Evolutionary conservation across 64 coral and sea anemone genomes (phyloP).

Genomic region (Acropora yongei): DNA sequence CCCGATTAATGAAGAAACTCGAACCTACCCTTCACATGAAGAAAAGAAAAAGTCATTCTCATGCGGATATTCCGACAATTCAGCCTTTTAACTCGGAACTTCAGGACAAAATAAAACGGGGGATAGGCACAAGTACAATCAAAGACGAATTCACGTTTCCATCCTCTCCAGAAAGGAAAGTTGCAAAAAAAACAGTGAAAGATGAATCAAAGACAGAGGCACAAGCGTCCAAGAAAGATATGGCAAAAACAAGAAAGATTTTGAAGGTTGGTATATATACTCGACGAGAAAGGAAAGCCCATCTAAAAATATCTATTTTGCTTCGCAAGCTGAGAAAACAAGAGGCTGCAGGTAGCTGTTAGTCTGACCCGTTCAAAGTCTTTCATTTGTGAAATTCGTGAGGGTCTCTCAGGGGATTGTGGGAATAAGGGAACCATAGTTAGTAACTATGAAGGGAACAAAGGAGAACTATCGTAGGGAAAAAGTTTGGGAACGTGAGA

Average conservation of each 20-base stretch:
- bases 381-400: too few relatives aligned
- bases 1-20: constrained; percentile 38
- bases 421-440: too few relatives aligned
- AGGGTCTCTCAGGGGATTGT: too few relatives aligned
- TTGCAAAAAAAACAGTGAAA: neutral
- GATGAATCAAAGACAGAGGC: neutral
- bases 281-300: neutral
- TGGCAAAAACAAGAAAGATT: neutral
- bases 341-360: too few relatives aligned
- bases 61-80: neutral
- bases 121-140: neutral
- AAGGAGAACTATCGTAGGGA: too few relatives aligned
- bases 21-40: constrained; percentile 9
- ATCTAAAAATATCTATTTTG: neutral
- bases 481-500: too few relatives aligned
- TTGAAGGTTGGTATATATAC: neutral
- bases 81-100: neutral
- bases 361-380: too few relatives aligned
- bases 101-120: neutral
- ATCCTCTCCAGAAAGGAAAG: neutral
- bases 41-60: neutral
- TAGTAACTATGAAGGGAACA: too few relatives aligned
- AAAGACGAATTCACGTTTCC: constrained; percentile 10
- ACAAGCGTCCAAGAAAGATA: neutral
- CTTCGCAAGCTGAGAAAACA: neutral